These are phyloP conservation scores for Microchirus variegatus DNA, from an alignment of 2,797 vertebrate genomes.

Conservation along the genomic window DNA sequence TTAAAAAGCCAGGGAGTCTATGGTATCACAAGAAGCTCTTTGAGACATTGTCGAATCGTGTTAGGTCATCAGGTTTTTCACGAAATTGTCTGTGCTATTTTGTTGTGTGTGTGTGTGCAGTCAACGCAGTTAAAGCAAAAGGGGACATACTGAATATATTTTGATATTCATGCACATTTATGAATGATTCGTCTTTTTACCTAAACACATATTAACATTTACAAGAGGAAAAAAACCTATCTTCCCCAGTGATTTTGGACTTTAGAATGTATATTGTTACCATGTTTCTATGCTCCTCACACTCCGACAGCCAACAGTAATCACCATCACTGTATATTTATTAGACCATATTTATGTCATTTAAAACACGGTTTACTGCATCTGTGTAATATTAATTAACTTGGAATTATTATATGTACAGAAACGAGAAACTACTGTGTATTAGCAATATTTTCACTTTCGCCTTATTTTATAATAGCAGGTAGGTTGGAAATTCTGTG, in stretches of 20 bases:
- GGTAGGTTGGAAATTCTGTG: conserved; percentile 9
- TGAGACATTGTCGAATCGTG: too few species aligned
- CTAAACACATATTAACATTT: background rate
- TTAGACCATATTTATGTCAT: too few species aligned
- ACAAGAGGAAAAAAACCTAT: background rate
- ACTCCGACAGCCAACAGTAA: too few species aligned
- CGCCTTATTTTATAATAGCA: conserved; percentile 4
- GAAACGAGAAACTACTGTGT: conserved; percentile 6
- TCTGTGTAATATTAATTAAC: conserved; percentile 21
- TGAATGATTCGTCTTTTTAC: background rate
- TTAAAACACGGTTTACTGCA: background rate
- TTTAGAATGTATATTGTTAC: too few species aligned
- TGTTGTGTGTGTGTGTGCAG: background rate
- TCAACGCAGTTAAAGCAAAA: background rate
- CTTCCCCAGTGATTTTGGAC: too few species aligned
- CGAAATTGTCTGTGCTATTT: background rate
- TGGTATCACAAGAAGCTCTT: background rate
- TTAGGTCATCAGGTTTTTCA: background rate
- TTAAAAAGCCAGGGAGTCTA: background rate
- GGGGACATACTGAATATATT: background rate
- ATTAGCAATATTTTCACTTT: conserved; percentile 12
- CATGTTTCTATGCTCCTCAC: too few species aligned
- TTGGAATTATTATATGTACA: conserved; percentile 22
- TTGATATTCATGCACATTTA: background rate
- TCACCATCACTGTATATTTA: too few species aligned